Evolutionary conservation across 2,888 invertebrate species (phyloP), one percentile per base, ranked within the genome.

Genomic region (Pterobdella sp.): DNA sequence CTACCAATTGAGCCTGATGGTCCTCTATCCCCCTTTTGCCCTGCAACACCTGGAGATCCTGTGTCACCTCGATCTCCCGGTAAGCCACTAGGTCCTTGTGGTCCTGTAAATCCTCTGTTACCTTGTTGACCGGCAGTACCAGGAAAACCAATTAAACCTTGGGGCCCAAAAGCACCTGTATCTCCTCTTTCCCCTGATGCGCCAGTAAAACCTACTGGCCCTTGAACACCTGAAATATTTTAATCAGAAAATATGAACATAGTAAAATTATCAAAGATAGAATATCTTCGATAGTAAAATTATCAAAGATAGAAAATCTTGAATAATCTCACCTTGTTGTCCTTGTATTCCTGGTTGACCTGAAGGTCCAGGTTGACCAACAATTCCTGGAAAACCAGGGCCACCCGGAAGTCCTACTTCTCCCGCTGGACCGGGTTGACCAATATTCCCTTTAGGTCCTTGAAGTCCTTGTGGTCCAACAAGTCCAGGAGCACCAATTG

Each of bases 201-300:
- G 72, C 77, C 77, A 56, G 67, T 78, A 26, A 67, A 81, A 75
- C 78, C 90, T 75, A 87, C 87, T 70, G 87, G 85, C 66, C 91
- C 92, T 68, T 42, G 64, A n/a, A 60, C 22, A 18, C 75, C 75
- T 71, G 64, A 31, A 18, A 32, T 31, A 36, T 42, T 42, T 69
- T 69, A 52, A 14, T 29, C 22, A 31, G 31, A 32, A 52, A 34
- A 34, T 14, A 34, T 34, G n/a, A n/a, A 31, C 60, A 22, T 32
- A 67, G 14, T 4, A 14, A 35, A 32, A n/a, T 67, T 29, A 34
- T 31, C 31, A 65, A 72, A 35, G 0, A 72, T 69, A 26, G 49
- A 4, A 31, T 14, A 18, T 14, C 10, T 68, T 14, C 18, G 14
- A 22, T 32, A 67, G 14, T 4, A 14, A 35, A 32, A n/a, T 67